A percentile compares a stretch with the other conserved stretches of the same genome.
Evolutionary conservation across 2,797 vertebrate species (phyloP).

Genomic region (Lacerta bilineata): DNA sequence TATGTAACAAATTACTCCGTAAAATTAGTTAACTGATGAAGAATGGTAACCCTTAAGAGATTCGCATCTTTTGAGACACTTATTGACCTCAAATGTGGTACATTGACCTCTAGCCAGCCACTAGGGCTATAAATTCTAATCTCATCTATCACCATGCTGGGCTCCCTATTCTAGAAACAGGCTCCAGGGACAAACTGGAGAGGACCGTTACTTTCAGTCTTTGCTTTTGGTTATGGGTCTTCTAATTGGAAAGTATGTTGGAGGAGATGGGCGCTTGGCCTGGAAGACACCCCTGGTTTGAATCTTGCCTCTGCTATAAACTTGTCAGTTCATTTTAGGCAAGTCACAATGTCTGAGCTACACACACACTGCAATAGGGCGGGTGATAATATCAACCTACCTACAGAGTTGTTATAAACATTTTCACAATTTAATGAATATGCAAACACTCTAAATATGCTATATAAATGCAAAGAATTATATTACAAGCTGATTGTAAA

Average conservation of each 20-base stretch:
- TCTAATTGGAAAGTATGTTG: background rate
- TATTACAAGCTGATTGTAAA: background rate
- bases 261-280: background rate
- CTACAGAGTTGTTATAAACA: background rate
- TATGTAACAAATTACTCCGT: background rate
- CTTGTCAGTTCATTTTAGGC: too few relatives aligned
- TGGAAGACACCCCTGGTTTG: background rate
- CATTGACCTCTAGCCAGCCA: too few relatives aligned
- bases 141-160: background rate
- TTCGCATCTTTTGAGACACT: background rate
- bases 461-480: background rate
- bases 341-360: background rate
- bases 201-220: background rate
- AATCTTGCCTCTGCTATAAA: background rate
- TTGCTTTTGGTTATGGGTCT: background rate
- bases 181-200: background rate
- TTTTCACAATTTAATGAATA: background rate
- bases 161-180: background rate
- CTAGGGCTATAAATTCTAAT: background rate
- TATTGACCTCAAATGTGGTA: background rate
- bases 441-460: background rate
- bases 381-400: background rate
- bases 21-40: slow-evolving; percentile 3
- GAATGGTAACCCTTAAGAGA: background rate
- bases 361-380: background rate